Evolutionary conservation across 2,888 invertebrate genomes (phyloP), one percentile per base, ranked within the genome.

Genomic region (Anodontia alba): DNA sequence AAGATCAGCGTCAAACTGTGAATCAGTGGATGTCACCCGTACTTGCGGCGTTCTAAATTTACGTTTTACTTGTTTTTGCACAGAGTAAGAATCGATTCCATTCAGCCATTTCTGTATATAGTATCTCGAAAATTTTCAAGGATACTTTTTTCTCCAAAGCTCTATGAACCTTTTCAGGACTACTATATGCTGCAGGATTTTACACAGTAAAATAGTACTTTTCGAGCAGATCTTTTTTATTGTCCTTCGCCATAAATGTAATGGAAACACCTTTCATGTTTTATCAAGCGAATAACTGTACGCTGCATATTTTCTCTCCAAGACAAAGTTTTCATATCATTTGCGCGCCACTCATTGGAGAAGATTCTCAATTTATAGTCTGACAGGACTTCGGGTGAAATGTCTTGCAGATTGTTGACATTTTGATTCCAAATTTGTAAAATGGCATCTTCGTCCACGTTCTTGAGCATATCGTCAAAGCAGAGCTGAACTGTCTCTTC

Each of bases 311-410:
- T 70, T 33, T 62, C 49, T 72, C 12, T 29, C 57, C 5, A 69
- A 51, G n/a, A n/a, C n/a, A n/a, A n/a, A n/a, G n/a, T n/a, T n/a
- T n/a, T n/a, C n/a, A n/a, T n/a, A n/a, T n/a, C n/a, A n/a, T n/a
- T n/a, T n/a, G n/a, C n/a, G n/a, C n/a, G n/a, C n/a, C n/a, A n/a
- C n/a, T n/a, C n/a, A n/a, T n/a, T n/a, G n/a, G n/a, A n/a, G n/a
- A n/a, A n/a, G n/a, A n/a, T n/a, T n/a, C n/a, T n/a, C n/a, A n/a
- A n/a, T n/a, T n/a, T n/a, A n/a, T n/a, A n/a, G n/a, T n/a, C n/a
- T n/a, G n/a, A n/a, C n/a, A n/a, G n/a, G 17, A 81, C 66, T 15
- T 68, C 81, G 42, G 36, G 42, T n/a, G 74, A 49, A 8, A 81
- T 43, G 66, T 57, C 75, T 29, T 70, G 67, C 8, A 78, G 31